A percentile compares a stretch with the other conserved stretches of the same genome.
Conservation (phyloP, 1,140 invertebrate genomes). For the Trissolcus basalis region DNA sequence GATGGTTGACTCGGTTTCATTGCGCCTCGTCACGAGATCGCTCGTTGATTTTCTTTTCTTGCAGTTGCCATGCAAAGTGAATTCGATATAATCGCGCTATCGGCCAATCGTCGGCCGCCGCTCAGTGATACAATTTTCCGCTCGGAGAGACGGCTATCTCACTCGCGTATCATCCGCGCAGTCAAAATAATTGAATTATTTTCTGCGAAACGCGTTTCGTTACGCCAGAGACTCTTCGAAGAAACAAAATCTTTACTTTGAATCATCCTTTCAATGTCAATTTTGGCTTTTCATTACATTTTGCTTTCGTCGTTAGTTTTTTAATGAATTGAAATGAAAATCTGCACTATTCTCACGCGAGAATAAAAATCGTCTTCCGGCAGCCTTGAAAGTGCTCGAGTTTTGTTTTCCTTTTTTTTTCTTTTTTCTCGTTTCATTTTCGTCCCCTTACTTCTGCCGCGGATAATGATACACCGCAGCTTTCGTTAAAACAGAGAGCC, state of each 20-base stretch:
- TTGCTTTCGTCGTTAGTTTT: too few species aligned
- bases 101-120: constrained; percentile 10
- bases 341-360: too few species aligned
- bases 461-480: constrained; percentile 66
- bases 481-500: constrained; percentile 65
- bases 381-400: constrained; percentile 23
- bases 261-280: too few species aligned
- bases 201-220: constrained; percentile 39
- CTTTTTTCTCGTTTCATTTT: constrained; percentile 7
- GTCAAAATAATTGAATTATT: constrained; percentile 46
- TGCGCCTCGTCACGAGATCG: constrained; percentile 49
- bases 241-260: constrained; percentile 12
- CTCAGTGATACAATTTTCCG: constrained; percentile 30
- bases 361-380: constrained; percentile 40
- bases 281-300: too few species aligned
- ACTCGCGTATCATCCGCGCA: neutral
- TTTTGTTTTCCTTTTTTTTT: too few species aligned
- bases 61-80: constrained; percentile 36
- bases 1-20: constrained; percentile 42
- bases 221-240: constrained; percentile 32
- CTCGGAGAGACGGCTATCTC: constrained; percentile 27
- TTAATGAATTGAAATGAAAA: too few species aligned
- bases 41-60: constrained; percentile 32
- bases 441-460: constrained; percentile 9
- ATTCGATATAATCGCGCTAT: constrained; percentile 24